These are phyloP conservation scores for Typhlomys cinereus DNA, from an alignment of 2,113 vertebrate species.

Conservation along the genomic window DNA sequence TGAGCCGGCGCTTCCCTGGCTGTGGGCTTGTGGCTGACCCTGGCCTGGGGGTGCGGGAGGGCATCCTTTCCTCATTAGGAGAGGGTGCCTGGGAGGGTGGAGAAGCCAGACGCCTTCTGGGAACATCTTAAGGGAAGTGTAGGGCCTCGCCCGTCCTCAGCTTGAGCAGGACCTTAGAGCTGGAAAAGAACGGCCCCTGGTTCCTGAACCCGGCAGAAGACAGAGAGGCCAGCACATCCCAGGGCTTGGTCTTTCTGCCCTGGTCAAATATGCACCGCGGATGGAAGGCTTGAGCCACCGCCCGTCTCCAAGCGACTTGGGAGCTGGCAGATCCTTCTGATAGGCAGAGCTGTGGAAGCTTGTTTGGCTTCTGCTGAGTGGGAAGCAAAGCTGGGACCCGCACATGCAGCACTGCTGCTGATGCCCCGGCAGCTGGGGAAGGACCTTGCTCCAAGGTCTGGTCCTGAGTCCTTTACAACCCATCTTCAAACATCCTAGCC, in stretches of 20 bases:
- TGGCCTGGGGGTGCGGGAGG: conserved; percentile 7
- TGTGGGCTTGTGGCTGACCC: conserved; percentile 33
- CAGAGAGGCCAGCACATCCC: conserved; percentile 53
- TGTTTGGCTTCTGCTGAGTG: neutral
- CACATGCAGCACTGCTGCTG: too few relatives aligned
- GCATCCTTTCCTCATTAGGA: conserved; percentile 51
- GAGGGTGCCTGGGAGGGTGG: conserved; percentile 43
- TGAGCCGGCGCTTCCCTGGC: neutral
- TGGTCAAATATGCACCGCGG: neutral
- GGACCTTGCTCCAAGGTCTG: neutral
- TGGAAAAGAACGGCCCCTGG: conserved; percentile 32
- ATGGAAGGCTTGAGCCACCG: neutral
- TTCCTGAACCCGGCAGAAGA: neutral
- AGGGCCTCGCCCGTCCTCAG: neutral
- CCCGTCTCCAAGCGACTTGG: neutral
- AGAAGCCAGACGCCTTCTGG: conserved; percentile 39
- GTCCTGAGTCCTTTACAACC: neutral
- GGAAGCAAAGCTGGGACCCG: neutral
- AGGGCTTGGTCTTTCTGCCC: conserved; percentile 34
- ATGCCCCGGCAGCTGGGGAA: neutral
- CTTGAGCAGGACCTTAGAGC: neutral
- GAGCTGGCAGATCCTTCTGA: neutral
- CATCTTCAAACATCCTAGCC: too few relatives aligned
- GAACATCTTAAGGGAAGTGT: conserved; percentile 31
- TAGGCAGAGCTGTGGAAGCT: neutral